Evolutionary conservation across 2,113 vertebrate species (phyloP), one percentile per base, ranked within the genome.

Genomic region (Centrocercus urophasianus): DNA sequence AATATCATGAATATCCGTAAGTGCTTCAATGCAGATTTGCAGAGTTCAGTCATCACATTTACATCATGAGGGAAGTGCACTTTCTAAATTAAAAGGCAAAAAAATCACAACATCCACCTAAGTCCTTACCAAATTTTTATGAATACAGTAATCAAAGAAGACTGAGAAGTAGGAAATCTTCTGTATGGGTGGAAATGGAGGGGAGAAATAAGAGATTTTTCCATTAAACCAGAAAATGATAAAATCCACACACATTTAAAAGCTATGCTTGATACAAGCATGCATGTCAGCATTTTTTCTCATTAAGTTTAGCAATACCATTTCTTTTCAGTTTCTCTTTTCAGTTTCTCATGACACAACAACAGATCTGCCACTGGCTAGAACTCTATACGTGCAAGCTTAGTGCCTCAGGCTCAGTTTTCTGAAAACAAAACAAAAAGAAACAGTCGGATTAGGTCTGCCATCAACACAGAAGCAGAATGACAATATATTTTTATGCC

Each of bases 291-390:
- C n/a, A 36, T n/a, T 27, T 4, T 50, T 73, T 32, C 54, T 78
- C 60, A 34, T 63, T 78, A 78, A 73, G 56, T 13, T 20, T 74
- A 65, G 64, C 70, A 86, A 76, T 21, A 78, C 18, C 52, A 15
- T 9, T 60, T 61, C 14, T 42, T 71, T 71, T 30, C 59, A 7
- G 57, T 32, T 38, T 13, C 75, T 61, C 14, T 42, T 71, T 77
- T 25, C 57, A 7, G 50, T 34, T 38, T 13, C 24, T 77, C 4
- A 0, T 40, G 43, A 28, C 24, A 36, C 28, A 42, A 32, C 16
- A 65, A 24, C 25, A 42, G 25, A 7, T 8, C 38, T 47, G 21
- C n/a, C n/a, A 40, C n/a, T 47, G 74, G 10, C 0, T 0, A 54
- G 74, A 83, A 25, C 5, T 59, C 48, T 30, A 12, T 22, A 50